Conservation (phyloP, 2,113 vertebrate genomes). For the Nothobranchius furzeri region DNA sequence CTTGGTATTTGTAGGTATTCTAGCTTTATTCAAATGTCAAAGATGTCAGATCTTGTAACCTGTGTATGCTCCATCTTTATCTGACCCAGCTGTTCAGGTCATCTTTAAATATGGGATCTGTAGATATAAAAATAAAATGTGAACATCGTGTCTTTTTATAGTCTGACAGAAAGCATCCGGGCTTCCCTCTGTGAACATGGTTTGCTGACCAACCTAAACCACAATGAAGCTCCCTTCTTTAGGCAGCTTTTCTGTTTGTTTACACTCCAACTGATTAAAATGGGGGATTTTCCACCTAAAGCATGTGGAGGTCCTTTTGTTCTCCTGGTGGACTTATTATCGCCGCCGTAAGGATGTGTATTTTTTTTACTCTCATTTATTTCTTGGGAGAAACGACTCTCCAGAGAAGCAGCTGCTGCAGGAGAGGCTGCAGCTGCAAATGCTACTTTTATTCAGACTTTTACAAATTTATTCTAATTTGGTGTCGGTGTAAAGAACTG, state of each 20-base stretch:
- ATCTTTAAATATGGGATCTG: too few species aligned
- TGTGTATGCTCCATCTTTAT: too few species aligned
- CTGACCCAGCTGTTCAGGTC: too few species aligned
- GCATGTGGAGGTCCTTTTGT: neutral
- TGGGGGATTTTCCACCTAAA: neutral
- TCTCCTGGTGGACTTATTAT: neutral
- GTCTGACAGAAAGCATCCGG: too few species aligned
- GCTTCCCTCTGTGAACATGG: too few species aligned
- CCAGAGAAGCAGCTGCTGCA: conserved; percentile 11
- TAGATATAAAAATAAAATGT: too few species aligned
- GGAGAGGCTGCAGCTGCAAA: conserved; percentile 6
- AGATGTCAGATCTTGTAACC: too few species aligned
- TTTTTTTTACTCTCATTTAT: conserved; percentile 2
- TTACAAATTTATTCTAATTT: neutral
- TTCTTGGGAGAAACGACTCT: neutral
- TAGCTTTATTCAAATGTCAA: too few species aligned
- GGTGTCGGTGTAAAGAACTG: conserved; percentile 18
- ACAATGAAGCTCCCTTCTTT: neutral
- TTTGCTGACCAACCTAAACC: too few species aligned
- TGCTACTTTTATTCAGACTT: conserved; percentile 4
- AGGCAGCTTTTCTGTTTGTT: neutral
- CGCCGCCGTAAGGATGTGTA: neutral
- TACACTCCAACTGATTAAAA: neutral
- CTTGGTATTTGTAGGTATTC: neutral
- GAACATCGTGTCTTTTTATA: too few species aligned